Conservation (phyloP, 2,113 vertebrate species). For the Podarcis raffonei region DNA sequence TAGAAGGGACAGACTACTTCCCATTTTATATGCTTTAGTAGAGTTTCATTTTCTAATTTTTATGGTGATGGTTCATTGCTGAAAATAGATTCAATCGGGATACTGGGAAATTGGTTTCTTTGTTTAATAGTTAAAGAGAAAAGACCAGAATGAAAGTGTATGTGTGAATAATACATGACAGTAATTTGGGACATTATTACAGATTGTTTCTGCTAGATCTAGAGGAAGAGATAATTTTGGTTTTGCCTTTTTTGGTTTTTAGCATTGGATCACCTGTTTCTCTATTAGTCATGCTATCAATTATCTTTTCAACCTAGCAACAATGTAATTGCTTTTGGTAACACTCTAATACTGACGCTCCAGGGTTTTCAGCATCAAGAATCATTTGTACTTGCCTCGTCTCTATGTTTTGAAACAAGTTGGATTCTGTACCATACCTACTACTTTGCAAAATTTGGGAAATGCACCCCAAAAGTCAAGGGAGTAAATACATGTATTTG, state of each 20-base stretch:
- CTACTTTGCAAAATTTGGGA: neutral
- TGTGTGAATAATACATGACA: conserved; percentile 18
- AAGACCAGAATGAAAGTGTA: conserved; percentile 1
- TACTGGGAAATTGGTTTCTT: neutral
- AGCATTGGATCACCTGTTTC: neutral
- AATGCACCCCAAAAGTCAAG: neutral
- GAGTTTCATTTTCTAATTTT: neutral
- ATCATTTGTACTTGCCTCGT: neutral
- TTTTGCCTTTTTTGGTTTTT: neutral
- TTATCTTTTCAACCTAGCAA: neutral
- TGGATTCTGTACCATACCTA: neutral
- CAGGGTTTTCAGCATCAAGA: neutral
- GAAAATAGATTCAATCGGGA: neutral
- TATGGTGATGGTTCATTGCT: neutral
- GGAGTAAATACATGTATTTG: neutral
- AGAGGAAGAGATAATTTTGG: neutral
- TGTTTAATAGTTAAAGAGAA: conserved; percentile 6
- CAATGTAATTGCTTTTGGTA: neutral
- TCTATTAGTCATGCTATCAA: neutral
- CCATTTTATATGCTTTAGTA: neutral
- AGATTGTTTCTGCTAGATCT: neutral
- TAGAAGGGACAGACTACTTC: neutral
- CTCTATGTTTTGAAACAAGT: neutral
- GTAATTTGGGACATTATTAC: conserved; percentile 12
- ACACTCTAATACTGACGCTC: conserved; percentile 1